Conservation (phyloP, 1,140 invertebrate genomes). For the Scaptomyza hsui region DNA sequence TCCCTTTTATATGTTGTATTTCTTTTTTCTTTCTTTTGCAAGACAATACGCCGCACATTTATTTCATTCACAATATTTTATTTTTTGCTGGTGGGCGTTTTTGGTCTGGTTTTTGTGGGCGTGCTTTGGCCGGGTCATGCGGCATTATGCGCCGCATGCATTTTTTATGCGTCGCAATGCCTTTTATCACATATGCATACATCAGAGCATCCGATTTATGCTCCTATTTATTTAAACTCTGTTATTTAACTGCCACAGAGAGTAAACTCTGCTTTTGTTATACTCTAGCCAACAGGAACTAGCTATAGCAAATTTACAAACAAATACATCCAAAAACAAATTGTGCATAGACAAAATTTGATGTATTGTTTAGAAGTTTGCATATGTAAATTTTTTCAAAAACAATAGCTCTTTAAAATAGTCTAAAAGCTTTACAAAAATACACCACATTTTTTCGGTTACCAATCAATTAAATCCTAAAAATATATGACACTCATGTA, state of each 20-base stretch:
- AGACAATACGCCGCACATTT: conserved; percentile 76
- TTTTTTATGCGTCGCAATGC: conserved; percentile 72
- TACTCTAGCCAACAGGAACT: conserved; percentile 18
- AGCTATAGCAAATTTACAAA: background rate
- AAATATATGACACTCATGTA: background rate
- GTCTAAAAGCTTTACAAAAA: conserved; percentile 11
- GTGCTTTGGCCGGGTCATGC: conserved; percentile 65
- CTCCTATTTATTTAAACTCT: conserved; percentile 9
- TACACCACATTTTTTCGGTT: background rate
- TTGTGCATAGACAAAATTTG: too few species aligned
- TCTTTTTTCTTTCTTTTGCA: conserved; percentile 51
- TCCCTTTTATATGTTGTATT: conserved; percentile 5
- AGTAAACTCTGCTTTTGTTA: conserved; percentile 32
- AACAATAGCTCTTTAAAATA: background rate
- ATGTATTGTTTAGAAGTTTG: background rate
- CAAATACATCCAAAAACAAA: background rate
- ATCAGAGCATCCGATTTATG: conserved; percentile 41
- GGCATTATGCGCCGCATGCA: conserved; percentile 73
- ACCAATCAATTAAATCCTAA: conserved; percentile 1
- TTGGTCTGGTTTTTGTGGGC: conserved; percentile 43
- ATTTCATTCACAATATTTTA: conserved; percentile 57
- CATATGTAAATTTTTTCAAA: background rate
- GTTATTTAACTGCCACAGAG: conserved; percentile 46
- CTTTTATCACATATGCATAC: conserved; percentile 78
- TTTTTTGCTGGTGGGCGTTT: conserved; percentile 33